phyloP scores from a whole-genome alignment of 1,140 invertebrate genomes.

The Heliconius hermathena region DNA sequence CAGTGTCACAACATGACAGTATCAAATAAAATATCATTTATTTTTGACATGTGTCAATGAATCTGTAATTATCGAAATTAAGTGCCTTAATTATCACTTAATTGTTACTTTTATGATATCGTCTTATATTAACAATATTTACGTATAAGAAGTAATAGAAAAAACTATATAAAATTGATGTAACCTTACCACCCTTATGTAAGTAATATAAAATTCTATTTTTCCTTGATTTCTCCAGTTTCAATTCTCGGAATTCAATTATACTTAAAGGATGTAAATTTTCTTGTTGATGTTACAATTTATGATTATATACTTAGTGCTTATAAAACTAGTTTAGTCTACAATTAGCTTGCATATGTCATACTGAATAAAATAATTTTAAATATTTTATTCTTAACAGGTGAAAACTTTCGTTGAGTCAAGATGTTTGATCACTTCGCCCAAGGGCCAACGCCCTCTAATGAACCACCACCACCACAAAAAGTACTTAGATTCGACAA shows the following conservation, averaged over 20 bases:
- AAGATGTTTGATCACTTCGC: constrained; percentile 65
- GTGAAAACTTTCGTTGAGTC: constrained; percentile 5
- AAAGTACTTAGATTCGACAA: constrained; percentile 65
- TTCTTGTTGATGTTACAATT: neutral
- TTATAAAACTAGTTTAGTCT: too few relatives aligned
- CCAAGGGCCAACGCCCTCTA: constrained; percentile 38
- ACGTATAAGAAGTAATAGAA: neutral
- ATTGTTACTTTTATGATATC: neutral
- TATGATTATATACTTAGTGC: neutral
- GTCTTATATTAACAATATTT: neutral
- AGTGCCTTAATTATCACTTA: neutral
- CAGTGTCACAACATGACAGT: neutral
- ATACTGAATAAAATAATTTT: neutral
- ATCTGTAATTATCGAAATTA: neutral
- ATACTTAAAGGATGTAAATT: neutral
- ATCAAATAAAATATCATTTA: neutral
- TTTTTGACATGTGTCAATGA: neutral
- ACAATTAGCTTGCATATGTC: neutral
- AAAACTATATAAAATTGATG: neutral
- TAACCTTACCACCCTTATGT: neutral
- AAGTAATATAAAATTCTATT: neutral
- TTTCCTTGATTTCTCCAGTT: neutral
- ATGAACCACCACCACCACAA: constrained; percentile 46
- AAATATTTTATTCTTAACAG: neutral
- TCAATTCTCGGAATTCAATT: neutral